Evolutionary conservation across 2,113 vertebrate species (phyloP).

Genomic region (Mesembrinibis cayennensis): DNA sequence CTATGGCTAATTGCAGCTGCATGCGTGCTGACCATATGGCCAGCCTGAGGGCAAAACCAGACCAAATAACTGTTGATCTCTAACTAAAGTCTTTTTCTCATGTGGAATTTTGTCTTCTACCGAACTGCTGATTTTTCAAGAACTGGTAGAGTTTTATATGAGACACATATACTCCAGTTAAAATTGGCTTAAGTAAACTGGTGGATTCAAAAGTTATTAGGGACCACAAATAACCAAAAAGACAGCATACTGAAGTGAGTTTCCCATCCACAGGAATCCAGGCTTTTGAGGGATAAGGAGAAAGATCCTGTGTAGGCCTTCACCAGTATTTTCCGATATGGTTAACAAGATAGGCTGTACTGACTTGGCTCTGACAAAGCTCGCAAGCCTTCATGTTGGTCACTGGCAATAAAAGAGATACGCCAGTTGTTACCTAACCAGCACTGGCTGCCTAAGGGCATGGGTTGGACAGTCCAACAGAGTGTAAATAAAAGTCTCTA

Average conservation of each 20-base stretch:
- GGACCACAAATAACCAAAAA: neutral
- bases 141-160: neutral
- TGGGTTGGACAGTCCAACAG: neutral
- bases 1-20: neutral
- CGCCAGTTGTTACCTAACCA: neutral
- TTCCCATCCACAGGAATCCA: neutral
- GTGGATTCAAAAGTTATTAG: neutral
- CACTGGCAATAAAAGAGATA: neutral
- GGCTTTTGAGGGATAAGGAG: neutral
- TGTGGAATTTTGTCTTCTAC: neutral
- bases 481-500: neutral
- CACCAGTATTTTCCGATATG: neutral
- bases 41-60: neutral
- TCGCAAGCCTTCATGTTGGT: neutral
- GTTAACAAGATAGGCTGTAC: neutral
- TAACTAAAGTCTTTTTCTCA: neutral
- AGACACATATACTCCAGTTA: neutral
- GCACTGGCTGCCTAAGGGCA: neutral
- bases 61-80: neutral
- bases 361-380: neutral
- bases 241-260: neutral
- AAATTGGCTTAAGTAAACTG: neutral
- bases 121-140: neutral
- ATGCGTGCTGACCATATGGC: fast-evolving
- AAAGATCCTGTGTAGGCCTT: neutral